Evolutionary conservation across 92 coral and sea anemone species (phyloP).

Genomic region (Nematostella vectensis): DNA sequence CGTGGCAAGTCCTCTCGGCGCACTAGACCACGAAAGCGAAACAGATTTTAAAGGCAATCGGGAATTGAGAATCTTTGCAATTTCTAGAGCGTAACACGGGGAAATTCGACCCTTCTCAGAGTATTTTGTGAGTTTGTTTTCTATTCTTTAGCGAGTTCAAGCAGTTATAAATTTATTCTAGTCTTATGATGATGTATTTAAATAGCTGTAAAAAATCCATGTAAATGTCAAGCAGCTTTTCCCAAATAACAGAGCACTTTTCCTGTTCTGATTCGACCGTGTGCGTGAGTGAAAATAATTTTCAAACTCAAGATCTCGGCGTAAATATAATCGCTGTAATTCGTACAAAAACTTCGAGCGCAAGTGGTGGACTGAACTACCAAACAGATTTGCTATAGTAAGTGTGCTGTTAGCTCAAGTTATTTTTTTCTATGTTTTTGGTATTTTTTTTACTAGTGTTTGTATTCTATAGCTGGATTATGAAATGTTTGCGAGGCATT

Average conservation of each 20-base stretch:
- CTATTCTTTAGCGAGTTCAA: constrained; percentile 82
- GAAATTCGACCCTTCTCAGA: no score
- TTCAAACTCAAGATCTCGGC: background rate
- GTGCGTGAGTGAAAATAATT: constrained; percentile 3
- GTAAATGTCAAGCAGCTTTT: constrained; percentile 87
- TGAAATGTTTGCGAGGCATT: constrained; percentile 8
- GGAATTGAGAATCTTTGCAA: no score
- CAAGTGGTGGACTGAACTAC: constrained; percentile 5
- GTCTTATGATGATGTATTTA: constrained; percentile 85
- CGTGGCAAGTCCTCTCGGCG: constrained; percentile 35
- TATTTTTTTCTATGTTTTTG: constrained; percentile 15
- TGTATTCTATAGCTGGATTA: constrained; percentile 16
- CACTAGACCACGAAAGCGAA: no score
- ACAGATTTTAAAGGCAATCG: no score
- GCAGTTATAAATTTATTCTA: constrained; percentile 93
- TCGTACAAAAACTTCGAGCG: background rate
- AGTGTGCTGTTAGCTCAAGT: constrained; percentile 3
- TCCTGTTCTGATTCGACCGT: background rate
- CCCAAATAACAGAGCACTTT: no score
- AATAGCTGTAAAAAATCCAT: constrained; percentile 97
- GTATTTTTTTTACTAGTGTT: constrained; percentile 4
- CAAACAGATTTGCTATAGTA: constrained; percentile 24
- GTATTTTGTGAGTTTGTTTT: constrained; percentile 64
- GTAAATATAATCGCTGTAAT: no score
- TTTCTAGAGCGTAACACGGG: no score